Evolutionary conservation across 37 sponge, comb jelly and placozoan species (phyloP), one percentile per base, ranked within the genome.

Genomic region (Aphrocallistes beatrix): DNA sequence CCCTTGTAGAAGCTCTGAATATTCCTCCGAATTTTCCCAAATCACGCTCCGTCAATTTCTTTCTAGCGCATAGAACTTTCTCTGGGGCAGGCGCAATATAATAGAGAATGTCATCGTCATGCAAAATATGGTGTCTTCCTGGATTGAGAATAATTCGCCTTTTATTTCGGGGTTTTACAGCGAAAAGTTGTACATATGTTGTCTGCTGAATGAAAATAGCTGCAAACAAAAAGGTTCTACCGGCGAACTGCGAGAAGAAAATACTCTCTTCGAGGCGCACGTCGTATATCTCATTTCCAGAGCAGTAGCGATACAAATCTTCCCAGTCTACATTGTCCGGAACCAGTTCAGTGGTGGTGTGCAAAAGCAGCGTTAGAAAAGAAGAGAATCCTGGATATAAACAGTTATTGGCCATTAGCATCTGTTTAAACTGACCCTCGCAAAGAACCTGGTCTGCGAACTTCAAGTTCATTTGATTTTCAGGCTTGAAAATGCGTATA

Each of bases 171-270:
- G 51, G 60, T 60, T 60, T 60, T 8, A 60, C 75, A 8, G 75
- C 75, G 75, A 60, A 32, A 32, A 60, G 32, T 60, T 25, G 34
- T 19, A 60, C 75, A 25, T 60, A 19, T 6, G 75, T 60, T 60
- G 75, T 60, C n/a, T 30, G 10, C 21, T 60, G 75, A 3, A 60
- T 89, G 38, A 91, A 88, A 0, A 91, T 89, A 30, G 91, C 81
- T 0, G 93, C 81, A 82, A 82, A 93, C 16, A 93, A 88, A 42
- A 93, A 93, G 83, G 91, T 93, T 86, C 91, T 90, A 30, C 91
- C 93, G 1, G 85, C 89, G 36, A 93, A 91, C 28, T 8, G 32
- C 3, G 28, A 6, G 75, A 60, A 60, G 10, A 60, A 60, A 8
- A 13, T 25, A 60, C 75, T 60, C 6, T 60, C 75, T 28, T 60